Conservation (phyloP, 2,113 vertebrate genomes). For the Dipodomys spectabilis region DNA sequence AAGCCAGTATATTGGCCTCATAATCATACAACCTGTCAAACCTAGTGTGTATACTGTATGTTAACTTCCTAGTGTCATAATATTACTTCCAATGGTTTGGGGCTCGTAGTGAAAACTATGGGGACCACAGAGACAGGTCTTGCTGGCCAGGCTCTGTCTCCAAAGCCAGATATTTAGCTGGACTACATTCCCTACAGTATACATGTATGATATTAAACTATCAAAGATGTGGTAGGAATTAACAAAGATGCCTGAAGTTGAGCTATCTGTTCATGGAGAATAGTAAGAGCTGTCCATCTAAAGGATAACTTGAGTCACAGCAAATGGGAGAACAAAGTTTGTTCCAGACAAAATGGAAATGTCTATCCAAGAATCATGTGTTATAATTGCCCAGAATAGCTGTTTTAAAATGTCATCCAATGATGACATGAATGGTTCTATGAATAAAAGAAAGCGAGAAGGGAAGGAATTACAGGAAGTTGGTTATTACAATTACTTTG, state of each 20-base stretch:
- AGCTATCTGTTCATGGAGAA: not conserved
- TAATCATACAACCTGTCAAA: not conserved
- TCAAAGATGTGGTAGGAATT: not conserved
- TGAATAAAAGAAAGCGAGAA: not conserved
- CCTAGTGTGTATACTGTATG: not conserved
- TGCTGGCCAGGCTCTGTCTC: not conserved
- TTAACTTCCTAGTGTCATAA: not conserved
- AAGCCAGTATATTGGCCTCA: not conserved
- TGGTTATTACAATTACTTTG: not conserved
- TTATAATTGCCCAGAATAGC: not conserved
- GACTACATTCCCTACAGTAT: not conserved
- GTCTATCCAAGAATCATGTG: not conserved
- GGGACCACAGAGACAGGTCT: not conserved
- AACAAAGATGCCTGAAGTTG: not conserved
- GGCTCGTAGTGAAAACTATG: not conserved
- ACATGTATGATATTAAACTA: not conserved
- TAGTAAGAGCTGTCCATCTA: not conserved
- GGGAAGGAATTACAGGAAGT: not conserved
- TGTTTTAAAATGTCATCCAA: not conserved
- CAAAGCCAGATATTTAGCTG: not conserved
- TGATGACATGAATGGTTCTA: not conserved
- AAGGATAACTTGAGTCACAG: not conserved
- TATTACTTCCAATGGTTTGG: not conserved
- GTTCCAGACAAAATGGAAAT: not conserved
- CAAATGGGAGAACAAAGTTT: not conserved